These are phyloP conservation scores for Urocolius indicus DNA, from an alignment of 2,113 vertebrate species.

Conservation along the genomic window DNA sequence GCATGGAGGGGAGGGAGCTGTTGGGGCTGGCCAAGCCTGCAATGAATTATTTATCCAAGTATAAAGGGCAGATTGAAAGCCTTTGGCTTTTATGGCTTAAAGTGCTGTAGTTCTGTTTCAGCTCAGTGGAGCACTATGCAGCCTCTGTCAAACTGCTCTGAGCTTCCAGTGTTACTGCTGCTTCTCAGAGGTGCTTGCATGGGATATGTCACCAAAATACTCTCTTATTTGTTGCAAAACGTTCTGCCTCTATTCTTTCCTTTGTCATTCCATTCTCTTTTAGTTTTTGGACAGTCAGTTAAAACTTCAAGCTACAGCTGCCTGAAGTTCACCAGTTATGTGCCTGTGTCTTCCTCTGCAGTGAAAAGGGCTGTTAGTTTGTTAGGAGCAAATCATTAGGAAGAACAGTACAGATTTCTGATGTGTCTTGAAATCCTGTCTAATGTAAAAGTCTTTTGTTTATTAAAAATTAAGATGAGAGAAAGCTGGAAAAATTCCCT, in stretches of 20 bases:
- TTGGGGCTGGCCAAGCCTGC: neutral
- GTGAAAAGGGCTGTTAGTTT: neutral
- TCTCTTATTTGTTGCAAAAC: neutral
- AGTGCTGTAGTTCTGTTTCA: constrained; percentile 23
- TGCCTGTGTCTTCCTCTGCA: neutral
- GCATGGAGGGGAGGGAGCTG: constrained; percentile 5
- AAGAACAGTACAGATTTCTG: neutral
- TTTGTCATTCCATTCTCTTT: neutral
- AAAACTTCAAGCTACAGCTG: neutral
- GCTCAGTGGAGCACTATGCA: constrained; percentile 37
- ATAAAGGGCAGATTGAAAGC: constrained; percentile 65
- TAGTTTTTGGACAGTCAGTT: neutral
- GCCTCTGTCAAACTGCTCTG: neutral
- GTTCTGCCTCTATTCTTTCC: neutral
- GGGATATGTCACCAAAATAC: neutral
- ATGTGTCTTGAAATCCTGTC: neutral
- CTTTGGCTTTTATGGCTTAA: constrained; percentile 32
- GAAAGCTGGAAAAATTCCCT: neutral
- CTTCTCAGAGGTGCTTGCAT: neutral
- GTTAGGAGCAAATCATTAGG: neutral
- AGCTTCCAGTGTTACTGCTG: neutral
- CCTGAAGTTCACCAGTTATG: neutral
- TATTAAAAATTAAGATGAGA: neutral
- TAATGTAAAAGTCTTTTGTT: neutral
- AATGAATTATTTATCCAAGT: constrained; percentile 53